Conservation (phyloP, 2,797 vertebrate species). For the Synaphobranchus kaupii region DNA sequence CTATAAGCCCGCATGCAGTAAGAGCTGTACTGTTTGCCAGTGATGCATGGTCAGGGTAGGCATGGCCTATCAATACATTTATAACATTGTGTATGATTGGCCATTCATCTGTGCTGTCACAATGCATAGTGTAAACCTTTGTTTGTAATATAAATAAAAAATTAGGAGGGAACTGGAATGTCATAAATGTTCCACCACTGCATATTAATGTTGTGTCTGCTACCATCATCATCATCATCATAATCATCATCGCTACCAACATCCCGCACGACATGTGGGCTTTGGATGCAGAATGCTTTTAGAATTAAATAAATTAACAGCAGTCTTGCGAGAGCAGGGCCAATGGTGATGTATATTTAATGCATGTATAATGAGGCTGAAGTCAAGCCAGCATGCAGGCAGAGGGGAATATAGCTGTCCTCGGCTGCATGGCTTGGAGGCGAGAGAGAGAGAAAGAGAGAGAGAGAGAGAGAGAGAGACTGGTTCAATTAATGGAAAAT, state of each 20-base stretch:
- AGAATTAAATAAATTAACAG: not conserved
- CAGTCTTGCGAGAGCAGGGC: not conserved
- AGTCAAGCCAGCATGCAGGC: conserved; percentile 59
- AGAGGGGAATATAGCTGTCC: conserved; percentile 55
- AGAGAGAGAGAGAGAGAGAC: not conserved
- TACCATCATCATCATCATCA: not conserved
- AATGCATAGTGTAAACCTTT: not conserved
- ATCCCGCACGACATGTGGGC: not conserved
- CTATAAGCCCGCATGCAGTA: not conserved
- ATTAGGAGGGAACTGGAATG: not conserved
- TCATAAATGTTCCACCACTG: not conserved
- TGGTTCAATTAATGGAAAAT: conserved; percentile 9
- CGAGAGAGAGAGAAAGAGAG: not conserved
- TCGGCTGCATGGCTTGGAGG: conserved; percentile 60
- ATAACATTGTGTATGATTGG: not conserved
- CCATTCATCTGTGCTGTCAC: not conserved
- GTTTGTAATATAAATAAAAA: not conserved
- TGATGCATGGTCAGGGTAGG: not conserved
- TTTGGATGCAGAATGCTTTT: not conserved
- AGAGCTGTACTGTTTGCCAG: not conserved
- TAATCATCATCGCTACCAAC: not conserved
- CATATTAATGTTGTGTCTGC: not conserved
- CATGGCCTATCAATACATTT: not conserved
- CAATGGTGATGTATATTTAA: conserved; percentile 70
- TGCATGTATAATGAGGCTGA: conserved; percentile 65